phyloP scores from a whole-genome alignment of 2,113 vertebrate genomes.

The Pelecanus crispus region DNA sequence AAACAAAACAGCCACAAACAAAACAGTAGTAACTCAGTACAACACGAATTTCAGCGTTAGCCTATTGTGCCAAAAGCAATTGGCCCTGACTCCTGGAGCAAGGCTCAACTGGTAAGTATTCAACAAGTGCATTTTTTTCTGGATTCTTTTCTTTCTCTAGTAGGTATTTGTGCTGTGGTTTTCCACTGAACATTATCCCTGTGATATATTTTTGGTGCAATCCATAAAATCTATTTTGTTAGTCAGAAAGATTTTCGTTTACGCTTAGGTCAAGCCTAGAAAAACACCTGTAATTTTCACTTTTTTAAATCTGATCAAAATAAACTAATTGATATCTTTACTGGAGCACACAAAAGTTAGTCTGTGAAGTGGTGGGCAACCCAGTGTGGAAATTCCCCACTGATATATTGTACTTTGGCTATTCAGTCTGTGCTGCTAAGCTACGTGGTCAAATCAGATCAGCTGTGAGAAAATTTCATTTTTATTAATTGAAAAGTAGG shows the following conservation, averaged over 20 bases:
- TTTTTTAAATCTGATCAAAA: not conserved
- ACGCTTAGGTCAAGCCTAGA: not conserved
- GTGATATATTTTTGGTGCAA: not conserved
- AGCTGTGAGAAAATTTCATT: not conserved
- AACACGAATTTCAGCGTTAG: not conserved
- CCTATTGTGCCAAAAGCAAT: not conserved
- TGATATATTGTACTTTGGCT: not conserved
- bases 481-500: not conserved
- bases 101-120: not conserved
- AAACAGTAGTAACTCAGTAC: not conserved
- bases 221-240: not conserved
- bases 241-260: not conserved
- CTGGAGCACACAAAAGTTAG: not conserved
- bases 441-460: not conserved
- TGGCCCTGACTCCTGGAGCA: not conserved
- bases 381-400: not conserved
- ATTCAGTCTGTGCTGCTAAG: not conserved
- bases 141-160: not conserved
- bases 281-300: not conserved
- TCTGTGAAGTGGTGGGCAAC: not conserved
- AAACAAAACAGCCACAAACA: not conserved
- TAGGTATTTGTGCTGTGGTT: not conserved
- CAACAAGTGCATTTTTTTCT: not conserved
- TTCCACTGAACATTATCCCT: not conserved
- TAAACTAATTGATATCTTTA: not conserved